These are phyloP conservation scores for Syngnathus floridae DNA, from an alignment of 2,113 vertebrate species.

Conservation along the genomic window DNA sequence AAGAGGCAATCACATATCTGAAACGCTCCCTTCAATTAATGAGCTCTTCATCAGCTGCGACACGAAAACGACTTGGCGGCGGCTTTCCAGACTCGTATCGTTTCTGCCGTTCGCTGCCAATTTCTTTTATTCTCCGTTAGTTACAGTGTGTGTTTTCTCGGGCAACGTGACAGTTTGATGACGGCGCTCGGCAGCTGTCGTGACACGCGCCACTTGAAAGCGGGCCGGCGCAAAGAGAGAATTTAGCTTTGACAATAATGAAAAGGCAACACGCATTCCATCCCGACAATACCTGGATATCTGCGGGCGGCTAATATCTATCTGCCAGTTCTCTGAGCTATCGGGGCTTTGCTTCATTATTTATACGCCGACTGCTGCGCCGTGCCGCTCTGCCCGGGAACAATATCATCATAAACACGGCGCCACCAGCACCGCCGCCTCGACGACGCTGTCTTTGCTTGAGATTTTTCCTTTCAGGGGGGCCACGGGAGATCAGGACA, in stretches of 20 bases:
- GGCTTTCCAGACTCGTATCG: slow-evolving; percentile 46
- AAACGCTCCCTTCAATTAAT: slow-evolving; percentile 52
- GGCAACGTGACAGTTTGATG: slow-evolving; percentile 41
- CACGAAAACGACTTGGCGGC: slow-evolving; percentile 49
- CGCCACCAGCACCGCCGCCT: background rate
- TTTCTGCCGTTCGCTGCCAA: slow-evolving; percentile 44
- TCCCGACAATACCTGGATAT: slow-evolving; percentile 12
- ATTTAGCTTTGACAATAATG: slow-evolving; percentile 22
- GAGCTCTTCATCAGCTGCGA: slow-evolving; percentile 50
- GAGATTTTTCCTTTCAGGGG: slow-evolving; percentile 20
- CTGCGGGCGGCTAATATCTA: slow-evolving; percentile 6
- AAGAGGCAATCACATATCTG: slow-evolving; percentile 57
- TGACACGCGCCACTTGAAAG: slow-evolving; percentile 35
- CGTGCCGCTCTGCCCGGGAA: slow-evolving; percentile 8
- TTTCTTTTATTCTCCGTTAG: slow-evolving; percentile 44
- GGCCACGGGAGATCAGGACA: slow-evolving; percentile 36
- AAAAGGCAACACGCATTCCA: slow-evolving; percentile 16
- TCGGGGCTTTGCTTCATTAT: slow-evolving; percentile 31
- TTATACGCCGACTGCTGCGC: slow-evolving; percentile 2
- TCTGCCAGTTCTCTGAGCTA: background rate
- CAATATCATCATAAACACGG: slow-evolving; percentile 26
- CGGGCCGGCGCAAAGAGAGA: slow-evolving; percentile 17
- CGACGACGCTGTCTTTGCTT: slow-evolving; percentile 28
- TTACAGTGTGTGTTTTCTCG: slow-evolving; percentile 7
- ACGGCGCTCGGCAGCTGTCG: slow-evolving; percentile 49